Evolutionary conservation across 2,113 vertebrate species (phyloP), one percentile per base, ranked within the genome.

Genomic region (Serinus canaria): DNA sequence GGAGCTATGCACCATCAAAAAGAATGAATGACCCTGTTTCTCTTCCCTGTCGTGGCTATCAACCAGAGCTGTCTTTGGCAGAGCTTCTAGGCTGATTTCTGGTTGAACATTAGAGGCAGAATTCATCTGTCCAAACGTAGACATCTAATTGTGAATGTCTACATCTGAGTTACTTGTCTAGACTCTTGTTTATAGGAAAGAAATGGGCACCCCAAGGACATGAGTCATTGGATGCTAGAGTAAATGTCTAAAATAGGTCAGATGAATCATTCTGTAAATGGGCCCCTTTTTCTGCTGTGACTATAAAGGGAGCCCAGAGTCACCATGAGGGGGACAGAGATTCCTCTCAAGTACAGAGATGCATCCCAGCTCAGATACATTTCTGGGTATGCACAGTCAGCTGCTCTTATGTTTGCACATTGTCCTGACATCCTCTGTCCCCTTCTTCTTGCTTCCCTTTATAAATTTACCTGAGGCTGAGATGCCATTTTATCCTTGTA

Each of bases 151-250:
- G 94, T 93, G 89, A 83, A 94, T 94, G 94, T 94, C 96, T 95
- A 96, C 92, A 94, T 95, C 80, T 41, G 83, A 95, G 90, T 94
- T 96, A 87, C 91, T 97, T 93, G 96, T 97, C 94, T 97, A 95
- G 96, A 96, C 96, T 96, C 91, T 92, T 97, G 95, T 97, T 97
- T 97, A 94, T 95, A 94, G 94, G 94, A 94, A 97, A 97, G 94
- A 95, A 96, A 94, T 92, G 96, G 96, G 91, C 89, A 97, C 91
- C 94, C 91, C 83, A 94, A 97, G 87, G 89, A 96, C 94, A 84
- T 97, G 96, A 97, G 95, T 97, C 96, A 97, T 60, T 87, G 91
- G 89, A 87, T 72, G 92, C 92, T 87, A 31, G 96, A 96, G 95
- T 96, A 95, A 92, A 93, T 83, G 91, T 95, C 91, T 90, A 37